phyloP scores from a whole-genome alignment of 2,797 vertebrate genomes.

The Hydrophis major region DNA sequence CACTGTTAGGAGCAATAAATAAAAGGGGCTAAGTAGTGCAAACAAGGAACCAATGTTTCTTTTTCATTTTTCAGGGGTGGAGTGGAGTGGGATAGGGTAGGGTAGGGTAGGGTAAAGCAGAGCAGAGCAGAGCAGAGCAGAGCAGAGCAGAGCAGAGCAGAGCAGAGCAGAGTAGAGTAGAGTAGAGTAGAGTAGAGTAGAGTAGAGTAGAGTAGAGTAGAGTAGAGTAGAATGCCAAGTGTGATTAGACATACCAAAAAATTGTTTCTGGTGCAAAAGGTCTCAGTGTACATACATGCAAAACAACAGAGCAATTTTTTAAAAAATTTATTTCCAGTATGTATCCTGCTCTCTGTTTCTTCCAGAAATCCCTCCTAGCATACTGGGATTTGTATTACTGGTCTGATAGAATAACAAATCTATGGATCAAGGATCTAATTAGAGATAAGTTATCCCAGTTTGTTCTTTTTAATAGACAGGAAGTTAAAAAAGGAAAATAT shows the following conservation, averaged over 20 bases:
- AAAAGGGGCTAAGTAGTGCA: background rate
- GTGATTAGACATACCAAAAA: background rate
- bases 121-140: no score
- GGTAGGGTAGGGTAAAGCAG: no score
- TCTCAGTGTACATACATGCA: background rate
- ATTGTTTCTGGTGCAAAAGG: background rate
- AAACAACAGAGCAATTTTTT: background rate
- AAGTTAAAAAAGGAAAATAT: constrained; percentile 1
- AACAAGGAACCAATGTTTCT: constrained; percentile 31
- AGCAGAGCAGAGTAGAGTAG: no score
- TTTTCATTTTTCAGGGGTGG: no score
- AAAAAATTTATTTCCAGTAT: background rate
- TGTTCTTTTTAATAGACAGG: constrained; percentile 10
- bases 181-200: no score
- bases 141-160: no score
- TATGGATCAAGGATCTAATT: background rate
- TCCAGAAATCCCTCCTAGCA: background rate
- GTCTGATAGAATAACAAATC: background rate
- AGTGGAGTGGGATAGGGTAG: no score
- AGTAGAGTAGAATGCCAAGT: background rate
- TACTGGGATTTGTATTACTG: background rate
- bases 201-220: no score
- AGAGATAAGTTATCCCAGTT: background rate
- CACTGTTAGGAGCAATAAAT: constrained; percentile 56
- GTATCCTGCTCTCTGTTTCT: background rate